These are phyloP conservation scores for Hypanus sabinus DNA, from an alignment of 2,113 vertebrate genomes.

Conservation along the genomic window DNA sequence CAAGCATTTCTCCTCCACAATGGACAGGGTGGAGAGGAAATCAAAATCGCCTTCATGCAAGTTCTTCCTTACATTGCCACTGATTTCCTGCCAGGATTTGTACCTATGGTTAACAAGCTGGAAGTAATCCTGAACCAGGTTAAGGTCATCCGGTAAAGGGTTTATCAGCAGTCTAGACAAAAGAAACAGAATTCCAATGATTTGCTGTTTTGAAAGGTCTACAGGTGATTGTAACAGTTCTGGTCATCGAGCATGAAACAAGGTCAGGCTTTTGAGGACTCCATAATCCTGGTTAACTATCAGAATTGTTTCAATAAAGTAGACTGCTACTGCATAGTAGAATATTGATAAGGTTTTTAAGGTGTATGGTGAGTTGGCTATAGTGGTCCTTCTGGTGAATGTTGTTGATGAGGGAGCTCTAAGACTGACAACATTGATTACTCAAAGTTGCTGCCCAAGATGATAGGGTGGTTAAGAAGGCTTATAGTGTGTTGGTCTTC, in stretches of 20 bases:
- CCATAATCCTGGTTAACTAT: neutral
- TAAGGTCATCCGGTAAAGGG: conserved; percentile 36
- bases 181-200: neutral
- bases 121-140: conserved; percentile 40
- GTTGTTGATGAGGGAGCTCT: too few species aligned
- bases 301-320: neutral
- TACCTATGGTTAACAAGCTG: conserved; percentile 35
- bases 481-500: too few species aligned
- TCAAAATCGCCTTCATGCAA: neutral
- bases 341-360: neutral
- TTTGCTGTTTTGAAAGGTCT: neutral
- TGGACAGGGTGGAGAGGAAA: neutral
- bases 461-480: too few species aligned
- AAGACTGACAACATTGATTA: too few species aligned
- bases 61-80: neutral
- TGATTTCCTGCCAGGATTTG: neutral
- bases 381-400: too few species aligned
- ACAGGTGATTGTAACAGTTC: neutral
- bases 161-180: conserved; percentile 35
- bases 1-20: conserved; percentile 6
- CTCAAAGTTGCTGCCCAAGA: too few species aligned
- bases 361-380: too few species aligned
- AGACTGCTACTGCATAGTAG: neutral
- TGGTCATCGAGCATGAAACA: neutral
- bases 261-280: neutral